Base-by-base conservation (phyloP, 2,888 invertebrate genomes). In the Archaeoteleia sp. region DNA sequence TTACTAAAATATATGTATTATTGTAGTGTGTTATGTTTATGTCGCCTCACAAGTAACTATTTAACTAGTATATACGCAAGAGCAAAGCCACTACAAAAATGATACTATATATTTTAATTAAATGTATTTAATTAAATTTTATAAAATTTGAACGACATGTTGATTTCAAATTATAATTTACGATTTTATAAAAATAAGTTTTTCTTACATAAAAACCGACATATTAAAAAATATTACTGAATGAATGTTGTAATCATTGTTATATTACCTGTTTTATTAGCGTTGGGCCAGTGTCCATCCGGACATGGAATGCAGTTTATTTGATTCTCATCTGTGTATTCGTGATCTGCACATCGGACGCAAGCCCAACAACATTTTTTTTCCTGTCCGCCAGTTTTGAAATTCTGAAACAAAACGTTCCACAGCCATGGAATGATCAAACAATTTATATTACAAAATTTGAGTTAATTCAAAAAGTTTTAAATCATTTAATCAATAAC, bases 281-380 rank as follows among this genome's bases (percentile, higher is more conserved):
- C 78, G 78, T 91, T 90, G 1, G 93, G 93, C 86, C 90, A 89
- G 78, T 87, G 88, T 20, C 93, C 93, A 48, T 86, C 81, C 1
- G 86, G 87, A 77, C 93, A 93, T 4, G 87, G 82, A 48, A 86
- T 81, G 78, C 93, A 93, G 4, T 67, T 69, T 13, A 87, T 87
- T 54, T 88, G 87, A 67, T 90, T 89, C 70, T 89, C 87, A 60
- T 87, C 82, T 39, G 91, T 86, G 76, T 89, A 88, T 80, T 91
- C 89, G 67, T 90, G 88, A 63, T 88, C 87, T 67, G 88, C 87
- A 85, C 94, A 94, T 2, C 87, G 85, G 17, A 90, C 90, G 83
- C 94, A 94, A 35, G 90, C 89, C 93, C 93, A 94, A 85, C 93
- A 94, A 81, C 93, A 93, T 35, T 88, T 86, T 67, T 90, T 89